phyloP scores from a whole-genome alignment of 2,888 invertebrate genomes.

The Sarcophaga carnaria region DNA sequence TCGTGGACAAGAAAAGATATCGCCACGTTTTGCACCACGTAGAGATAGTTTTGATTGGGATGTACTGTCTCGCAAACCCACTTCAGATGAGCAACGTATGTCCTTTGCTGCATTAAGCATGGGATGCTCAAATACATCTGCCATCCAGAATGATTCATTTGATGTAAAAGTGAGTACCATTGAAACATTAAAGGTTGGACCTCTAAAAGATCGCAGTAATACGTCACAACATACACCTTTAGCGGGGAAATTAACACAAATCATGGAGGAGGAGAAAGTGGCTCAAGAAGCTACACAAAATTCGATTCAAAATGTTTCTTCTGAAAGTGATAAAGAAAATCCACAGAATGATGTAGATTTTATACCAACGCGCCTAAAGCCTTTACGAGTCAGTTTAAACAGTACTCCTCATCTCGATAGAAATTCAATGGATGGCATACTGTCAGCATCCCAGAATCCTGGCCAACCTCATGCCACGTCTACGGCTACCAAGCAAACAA shows the following conservation, averaged over 20 bases:
- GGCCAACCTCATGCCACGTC: conserved; percentile 17
- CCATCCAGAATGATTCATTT: conserved; percentile 70
- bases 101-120: conserved; percentile 28
- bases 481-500: background rate
- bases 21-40: conserved; percentile 72
- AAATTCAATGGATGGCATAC: conserved; percentile 55
- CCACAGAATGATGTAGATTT: conserved; percentile 70
- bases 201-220: conserved; percentile 75
- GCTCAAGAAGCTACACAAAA: conserved; percentile 58
- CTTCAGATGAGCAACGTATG: conserved; percentile 51
- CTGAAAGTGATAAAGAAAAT: conserved; percentile 76
- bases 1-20: conserved; percentile 75
- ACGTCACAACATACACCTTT: conserved; percentile 72
- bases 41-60: conserved; percentile 81
- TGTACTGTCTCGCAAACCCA: conserved; percentile 72
- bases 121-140: conserved; percentile 15
- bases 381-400: conserved; percentile 75
- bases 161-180: conserved; percentile 63
- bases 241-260: conserved; percentile 75
- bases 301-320: conserved; percentile 58
- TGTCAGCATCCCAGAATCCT: conserved; percentile 5
- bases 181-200: conserved; percentile 40
- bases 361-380: conserved; percentile 71
- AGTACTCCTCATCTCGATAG: conserved; percentile 76
- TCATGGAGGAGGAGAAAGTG: conserved; percentile 74